Evolutionary conservation across 1,140 invertebrate species (phyloP).

Genomic region (Yoshiicerus persimilis): DNA sequence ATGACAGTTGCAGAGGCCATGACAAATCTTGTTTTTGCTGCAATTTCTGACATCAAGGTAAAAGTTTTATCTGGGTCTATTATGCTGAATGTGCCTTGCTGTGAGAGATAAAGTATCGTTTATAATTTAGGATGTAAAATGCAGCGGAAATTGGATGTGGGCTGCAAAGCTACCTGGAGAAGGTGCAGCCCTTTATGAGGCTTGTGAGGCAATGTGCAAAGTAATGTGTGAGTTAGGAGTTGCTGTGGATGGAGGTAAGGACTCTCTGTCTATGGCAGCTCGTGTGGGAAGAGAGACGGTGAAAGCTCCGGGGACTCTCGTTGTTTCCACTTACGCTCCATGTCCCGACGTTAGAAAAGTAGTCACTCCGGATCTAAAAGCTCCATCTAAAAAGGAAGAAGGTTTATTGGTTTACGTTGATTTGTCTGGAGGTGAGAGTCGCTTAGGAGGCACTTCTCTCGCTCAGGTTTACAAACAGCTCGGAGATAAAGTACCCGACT

Average conservation of each 20-base stretch:
- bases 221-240: conserved; percentile 85
- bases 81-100: too few relatives aligned
- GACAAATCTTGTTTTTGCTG: conserved; percentile 95
- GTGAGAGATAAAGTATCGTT: too few relatives aligned
- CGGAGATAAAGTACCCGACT: conserved; percentile 76
- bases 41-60: conserved; percentile 73
- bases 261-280: conserved; percentile 96
- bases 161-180: conserved; percentile 90
- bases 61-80: background rate
- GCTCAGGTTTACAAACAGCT: conserved; percentile 88
- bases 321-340: conserved; percentile 91
- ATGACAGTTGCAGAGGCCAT: conserved; percentile 92
- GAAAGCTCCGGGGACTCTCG: conserved; percentile 87
- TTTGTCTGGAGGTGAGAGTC: conserved; percentile 63
- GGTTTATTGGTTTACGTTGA: conserved; percentile 70
- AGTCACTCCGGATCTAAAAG: conserved; percentile 87
- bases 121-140: conserved; percentile 77
- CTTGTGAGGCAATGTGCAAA: conserved; percentile 83
- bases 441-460: conserved; percentile 87
- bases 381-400: conserved; percentile 59
- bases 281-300: conserved; percentile 71
- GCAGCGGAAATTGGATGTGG: conserved; percentile 99
- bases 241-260: conserved; percentile 96
- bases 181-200: conserved; percentile 80
- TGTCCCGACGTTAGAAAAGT: conserved; percentile 78